A percentile compares a stretch with the other conserved stretches of the same genome.
These are phyloP conservation scores for Acronicta aceris DNA, from an alignment of 2,888 invertebrate species.

Conservation along the genomic window DNA sequence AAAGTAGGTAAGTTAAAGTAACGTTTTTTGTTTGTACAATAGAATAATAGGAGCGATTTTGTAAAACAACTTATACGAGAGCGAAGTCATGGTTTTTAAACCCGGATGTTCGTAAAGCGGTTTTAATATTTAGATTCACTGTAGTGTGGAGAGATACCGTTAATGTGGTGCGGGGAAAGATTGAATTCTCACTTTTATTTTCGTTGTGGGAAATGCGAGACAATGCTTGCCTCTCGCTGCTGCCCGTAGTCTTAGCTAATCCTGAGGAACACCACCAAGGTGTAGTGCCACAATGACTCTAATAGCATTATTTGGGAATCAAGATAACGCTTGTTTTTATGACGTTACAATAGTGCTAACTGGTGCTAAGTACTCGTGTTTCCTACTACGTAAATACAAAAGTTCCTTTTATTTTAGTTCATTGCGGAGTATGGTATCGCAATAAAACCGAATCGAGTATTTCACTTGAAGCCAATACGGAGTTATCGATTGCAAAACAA, in stretches of 20 bases:
- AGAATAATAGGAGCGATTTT: conserved; percentile 67
- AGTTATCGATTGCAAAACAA: conserved; percentile 45
- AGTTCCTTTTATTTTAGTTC: conserved; percentile 13
- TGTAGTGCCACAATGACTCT: conserved; percentile 45
- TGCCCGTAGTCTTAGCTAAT: conserved; percentile 56
- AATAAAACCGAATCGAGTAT: conserved; percentile 26
- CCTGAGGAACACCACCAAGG: conserved; percentile 50
- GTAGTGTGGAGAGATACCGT: conserved; percentile 79
- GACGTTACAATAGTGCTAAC: conserved; percentile 39
- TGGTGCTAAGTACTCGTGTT: conserved; percentile 32
- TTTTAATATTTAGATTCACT: conserved; percentile 80
- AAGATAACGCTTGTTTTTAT: conserved; percentile 38
- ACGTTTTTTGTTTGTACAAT: conserved; percentile 58
- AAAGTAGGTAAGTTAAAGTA: conserved; percentile 49
- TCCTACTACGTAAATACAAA: conserved; percentile 11
- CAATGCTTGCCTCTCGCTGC: conserved; percentile 42
- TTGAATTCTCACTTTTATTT: conserved; percentile 86
- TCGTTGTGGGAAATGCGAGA: conserved; percentile 68
- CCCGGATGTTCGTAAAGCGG: conserved; percentile 76
- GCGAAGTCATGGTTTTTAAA: conserved; percentile 75
- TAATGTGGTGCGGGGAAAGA: conserved; percentile 71
- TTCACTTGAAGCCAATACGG: conserved; percentile 20
- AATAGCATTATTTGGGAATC: conserved; percentile 46
- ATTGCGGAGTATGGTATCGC: conserved; percentile 17
- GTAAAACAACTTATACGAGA: conserved; percentile 64